Conservation (phyloP, 2,797 vertebrate genomes). For the Sphenopsis melanotis region DNA sequence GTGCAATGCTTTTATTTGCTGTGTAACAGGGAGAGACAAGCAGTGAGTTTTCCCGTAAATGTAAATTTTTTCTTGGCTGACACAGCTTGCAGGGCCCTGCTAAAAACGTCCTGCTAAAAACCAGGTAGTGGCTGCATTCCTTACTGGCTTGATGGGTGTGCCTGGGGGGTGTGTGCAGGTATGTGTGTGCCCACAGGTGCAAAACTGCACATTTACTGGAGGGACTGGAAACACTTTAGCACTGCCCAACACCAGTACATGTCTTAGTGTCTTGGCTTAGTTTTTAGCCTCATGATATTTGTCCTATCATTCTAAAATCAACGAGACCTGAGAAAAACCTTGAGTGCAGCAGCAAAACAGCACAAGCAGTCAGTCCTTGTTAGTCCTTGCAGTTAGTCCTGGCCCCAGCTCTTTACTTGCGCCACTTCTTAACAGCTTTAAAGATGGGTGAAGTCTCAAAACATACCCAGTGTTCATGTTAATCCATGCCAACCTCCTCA, state of each 20-base stretch:
- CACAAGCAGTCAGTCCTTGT: neutral
- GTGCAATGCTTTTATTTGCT: conserved; percentile 31
- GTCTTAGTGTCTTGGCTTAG: neutral
- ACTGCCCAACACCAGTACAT: too few relatives aligned
- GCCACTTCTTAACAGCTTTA: neutral
- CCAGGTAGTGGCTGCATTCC: neutral
- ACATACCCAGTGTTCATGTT: neutral
- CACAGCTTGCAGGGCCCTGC: neutral
- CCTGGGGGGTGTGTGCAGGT: too few relatives aligned
- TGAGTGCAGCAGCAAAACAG: neutral
- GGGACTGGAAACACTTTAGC: neutral
- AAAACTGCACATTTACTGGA: neutral
- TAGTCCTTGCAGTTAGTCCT: neutral
- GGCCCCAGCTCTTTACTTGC: neutral
- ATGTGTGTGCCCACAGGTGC: neutral
- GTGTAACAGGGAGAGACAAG: neutral
- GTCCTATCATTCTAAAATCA: neutral
- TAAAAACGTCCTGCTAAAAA: conserved; percentile 7
- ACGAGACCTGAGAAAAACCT: neutral
- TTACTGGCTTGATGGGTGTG: neutral
- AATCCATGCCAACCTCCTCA: neutral
- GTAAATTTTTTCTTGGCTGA: conserved; percentile 5
- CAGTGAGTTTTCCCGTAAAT: conserved; percentile 37
- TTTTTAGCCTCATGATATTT: neutral
- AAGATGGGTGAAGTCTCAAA: neutral